Base-by-base conservation (phyloP, 2,797 vertebrate species). In the Sandelia bainsii region DNA sequence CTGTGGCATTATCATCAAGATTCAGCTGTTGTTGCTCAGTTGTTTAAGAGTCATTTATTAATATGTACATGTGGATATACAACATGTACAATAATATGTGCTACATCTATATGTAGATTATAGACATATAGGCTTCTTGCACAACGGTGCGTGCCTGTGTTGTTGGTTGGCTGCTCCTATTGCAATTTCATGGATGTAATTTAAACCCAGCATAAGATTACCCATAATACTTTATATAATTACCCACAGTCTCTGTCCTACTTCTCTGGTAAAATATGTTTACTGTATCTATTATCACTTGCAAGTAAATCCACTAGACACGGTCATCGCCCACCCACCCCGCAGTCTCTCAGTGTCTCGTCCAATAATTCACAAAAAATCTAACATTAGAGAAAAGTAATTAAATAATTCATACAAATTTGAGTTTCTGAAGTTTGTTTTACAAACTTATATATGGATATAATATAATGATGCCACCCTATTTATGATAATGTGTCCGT, bases 201-300 rank as follows among this genome's bases (percentile, higher is more conserved):
- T 22, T 34, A 44, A 62, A 53, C 27, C 49, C 5, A 49, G 49
- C 10, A 58, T 59, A 23, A 23, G 54, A 44, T 23, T 29, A 62
- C 46, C 62, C 63, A 63, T 69, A 75, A 66, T 57, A 44, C 64
- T 64, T 62, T 69, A 57, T 48, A 66, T 42, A 23, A 62, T 54
- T 62, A 51, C 10, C 34, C 44, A 3, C 22, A 44, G 13, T 8
- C 13, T 40, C 39, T 40, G 13, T 12, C 13, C 29, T 20, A 20
- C 17, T 20, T 62, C 11, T 14, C 14, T 45, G 39, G 32, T 51
- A 19, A 14, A 27, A 27, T 23, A 16, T 37, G 40, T 19, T 17
- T 12, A 42, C 8, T 48, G 20, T 19, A 25, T 51, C 5, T 54
- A 7, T 61, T 27, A 22, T 39, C 39, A 46, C 46, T 17, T 39